phyloP scores from a whole-genome alignment of 2,113 vertebrate genomes.

The Lampris megalopsis region DNA sequence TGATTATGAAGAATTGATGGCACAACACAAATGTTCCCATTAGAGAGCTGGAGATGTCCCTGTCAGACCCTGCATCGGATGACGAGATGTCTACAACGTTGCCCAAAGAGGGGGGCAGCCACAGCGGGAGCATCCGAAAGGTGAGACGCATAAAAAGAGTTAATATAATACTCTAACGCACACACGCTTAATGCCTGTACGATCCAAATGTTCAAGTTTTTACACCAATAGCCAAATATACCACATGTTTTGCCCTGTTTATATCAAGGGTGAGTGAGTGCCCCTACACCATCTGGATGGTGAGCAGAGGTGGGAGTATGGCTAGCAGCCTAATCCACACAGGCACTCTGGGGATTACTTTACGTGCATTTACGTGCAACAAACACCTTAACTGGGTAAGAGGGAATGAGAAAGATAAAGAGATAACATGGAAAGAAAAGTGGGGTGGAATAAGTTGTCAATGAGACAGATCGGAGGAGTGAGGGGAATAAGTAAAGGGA shows the following conservation, averaged over 20 bases:
- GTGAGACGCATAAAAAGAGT: slow-evolving; percentile 38
- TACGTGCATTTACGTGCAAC: slow-evolving; percentile 42
- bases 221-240: no score
- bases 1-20: slow-evolving; percentile 2
- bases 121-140: slow-evolving; percentile 75
- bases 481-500: slow-evolving; percentile 33
- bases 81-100: slow-evolving; percentile 60
- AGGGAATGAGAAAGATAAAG: slow-evolving; percentile 31
- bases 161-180: not conserved
- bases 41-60: slow-evolving; percentile 63
- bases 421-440: not conserved
- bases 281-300: slow-evolving; percentile 12
- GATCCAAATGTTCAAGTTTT: no score
- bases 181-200: not conserved
- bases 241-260: no score
- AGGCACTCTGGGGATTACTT: slow-evolving; percentile 65
- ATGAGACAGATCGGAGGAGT: not conserved
- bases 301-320: slow-evolving; percentile 37
- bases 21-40: not conserved
- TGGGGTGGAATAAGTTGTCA: not conserved
- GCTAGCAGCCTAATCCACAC: slow-evolving; percentile 64
- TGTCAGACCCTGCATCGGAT: slow-evolving; percentile 69
- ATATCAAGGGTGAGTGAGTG: no score
- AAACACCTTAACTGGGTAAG: slow-evolving; percentile 57
- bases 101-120: slow-evolving; percentile 46